Evolutionary conservation across 2,113 vertebrate species (phyloP).

Genomic region (Mustela lutreola): DNA sequence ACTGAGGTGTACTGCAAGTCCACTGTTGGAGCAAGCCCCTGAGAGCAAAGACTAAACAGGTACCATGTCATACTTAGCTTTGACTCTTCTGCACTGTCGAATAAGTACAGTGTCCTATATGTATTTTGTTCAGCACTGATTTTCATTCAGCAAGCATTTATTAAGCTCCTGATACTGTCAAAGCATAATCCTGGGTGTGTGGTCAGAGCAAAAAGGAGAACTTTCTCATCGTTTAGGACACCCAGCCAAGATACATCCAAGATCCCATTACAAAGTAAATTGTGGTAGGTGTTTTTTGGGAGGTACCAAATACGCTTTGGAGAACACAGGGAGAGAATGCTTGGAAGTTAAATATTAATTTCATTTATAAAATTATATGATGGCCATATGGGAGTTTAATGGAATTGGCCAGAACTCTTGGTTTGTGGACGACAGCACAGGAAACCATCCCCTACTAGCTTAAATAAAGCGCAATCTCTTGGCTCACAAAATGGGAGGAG

Average conservation of each 20-base stretch:
- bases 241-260: neutral
- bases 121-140: neutral
- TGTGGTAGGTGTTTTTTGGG: neutral
- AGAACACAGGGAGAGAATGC: neutral
- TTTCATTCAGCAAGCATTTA: neutral
- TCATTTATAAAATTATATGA: neutral
- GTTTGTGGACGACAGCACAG: neutral
- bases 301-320: neutral
- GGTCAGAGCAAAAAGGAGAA: neutral
- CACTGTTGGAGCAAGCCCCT: neutral
- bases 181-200: neutral
- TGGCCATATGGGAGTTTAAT: neutral
- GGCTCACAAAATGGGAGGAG: neutral
- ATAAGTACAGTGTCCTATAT: accelerated
- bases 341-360: constrained; percentile 7
- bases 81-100: neutral
- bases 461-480: neutral
- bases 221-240: neutral
- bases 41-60: neutral
- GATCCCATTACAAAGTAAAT: neutral
- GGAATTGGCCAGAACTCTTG: neutral
- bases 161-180: neutral
- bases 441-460: neutral
- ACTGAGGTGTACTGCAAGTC: neutral
- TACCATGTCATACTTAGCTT: neutral